Evolutionary conservation across 2,888 invertebrate genomes (phyloP), one percentile per base, ranked within the genome.

Genomic region (Aphodius sticticus): DNA sequence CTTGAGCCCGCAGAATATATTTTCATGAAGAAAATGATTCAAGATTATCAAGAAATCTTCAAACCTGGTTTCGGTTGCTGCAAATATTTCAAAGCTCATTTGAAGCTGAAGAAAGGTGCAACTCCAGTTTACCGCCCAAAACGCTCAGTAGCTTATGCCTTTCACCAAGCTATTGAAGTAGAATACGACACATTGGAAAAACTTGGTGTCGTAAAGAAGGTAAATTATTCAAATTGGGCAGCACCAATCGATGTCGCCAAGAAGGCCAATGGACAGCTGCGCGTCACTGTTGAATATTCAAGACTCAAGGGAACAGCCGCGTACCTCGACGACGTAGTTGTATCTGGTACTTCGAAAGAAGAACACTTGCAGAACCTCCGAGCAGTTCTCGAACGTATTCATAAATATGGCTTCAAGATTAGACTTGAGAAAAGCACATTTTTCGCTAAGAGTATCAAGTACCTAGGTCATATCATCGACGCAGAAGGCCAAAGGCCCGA

Each of bases 171-270:
- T 6, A 38, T 38, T 7, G 38, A 38, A 38, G 38, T 6, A 38
- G 38, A 38, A 38, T 38, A 38, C 38, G 38, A 38, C 7, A 6
- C 6, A 38, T 7, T 38, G 6, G 38, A 38, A 38, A n/a, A n/a
- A n/a, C n/a, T n/a, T n/a, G n/a, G n/a, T n/a, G n/a, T n/a, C n/a
- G n/a, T n/a, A n/a, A n/a, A 38, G 7, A 38, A 7, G 38, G 38
- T 38, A 38, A 38, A 38, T 7, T 38, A 74, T 7, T 85, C 84
- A 38, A 84, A 86, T 35, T 86, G 86, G 85, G 86, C 84, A 15
- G 86, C 86, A 14, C 86, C 87, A 2, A 84, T 86, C 12, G 86
- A 86, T 2, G 83, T 83, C 5, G 84, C 86, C 12, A 78, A 81
- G 2, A 86, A 87, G 81, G 80, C 81, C 26, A 78, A 84, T 76